Evolutionary conservation across 1,140 invertebrate species (phyloP), one percentile per base, ranked within the genome.

Genomic region (Uloborus diversus): DNA sequence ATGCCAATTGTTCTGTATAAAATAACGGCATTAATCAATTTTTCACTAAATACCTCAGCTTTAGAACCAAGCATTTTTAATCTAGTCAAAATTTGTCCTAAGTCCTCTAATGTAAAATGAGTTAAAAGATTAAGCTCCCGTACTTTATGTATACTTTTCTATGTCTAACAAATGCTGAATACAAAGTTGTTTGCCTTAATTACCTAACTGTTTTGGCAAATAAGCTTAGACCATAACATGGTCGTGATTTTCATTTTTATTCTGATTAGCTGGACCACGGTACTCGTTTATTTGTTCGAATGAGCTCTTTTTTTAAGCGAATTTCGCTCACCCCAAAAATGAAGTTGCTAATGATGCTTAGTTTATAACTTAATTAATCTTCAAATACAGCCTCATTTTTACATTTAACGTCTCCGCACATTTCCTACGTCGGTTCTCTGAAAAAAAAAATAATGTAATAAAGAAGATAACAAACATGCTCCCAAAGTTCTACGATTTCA

Each of bases 191-290:
- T 75, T 75, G 71, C 37, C 71, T n/a, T 75, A 49, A 64, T 75
- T 75, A 75, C 42, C 59, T 75, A 75, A 75, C 47, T 53, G 35
- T 35, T 64, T 20, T 42, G 4, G 71, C 59, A 75, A 75, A 75
- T 59, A 73, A 56, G n/a, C 35, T 25, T 27, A 42, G 9, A 47
- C 35, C 57, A 17, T 75, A 62, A 64, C 35, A 64, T 57, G 27
- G 71, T 42, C 71, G 71, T 75, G 71, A 75, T 75, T 75, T 75
- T 75, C 62, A 75, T 75, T 75, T 59, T 33, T 51, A 64, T 37
- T 33, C 61, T 75, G 47, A 75, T 64, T 64, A 75, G 69, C 11
- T 25, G 14, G 23, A 28, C 17, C 30, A 37, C 27, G 7, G 30
- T 5, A 30, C 32, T 30, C 11, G 2, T 25, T n/a, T 75, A 59